A percentile compares a stretch with the other conserved stretches of the same genome.
These are phyloP conservation scores for Lathamus discolor DNA, from an alignment of 2,113 vertebrate genomes.

Conservation along the genomic window DNA sequence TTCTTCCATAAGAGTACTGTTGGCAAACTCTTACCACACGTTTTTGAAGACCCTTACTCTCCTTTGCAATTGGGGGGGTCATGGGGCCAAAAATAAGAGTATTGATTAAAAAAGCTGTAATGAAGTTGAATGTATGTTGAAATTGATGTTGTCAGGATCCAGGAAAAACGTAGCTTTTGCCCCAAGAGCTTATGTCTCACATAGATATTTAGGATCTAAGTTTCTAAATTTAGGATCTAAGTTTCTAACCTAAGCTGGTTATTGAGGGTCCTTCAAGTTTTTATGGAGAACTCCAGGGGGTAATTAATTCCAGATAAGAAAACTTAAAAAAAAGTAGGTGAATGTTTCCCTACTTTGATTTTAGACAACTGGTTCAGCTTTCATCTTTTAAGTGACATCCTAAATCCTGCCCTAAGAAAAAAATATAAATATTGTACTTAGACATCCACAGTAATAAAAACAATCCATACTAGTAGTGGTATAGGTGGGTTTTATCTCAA, in stretches of 20 bases:
- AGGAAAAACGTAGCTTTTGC: not conserved
- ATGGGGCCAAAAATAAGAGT: not conserved
- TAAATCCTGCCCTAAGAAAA: not conserved
- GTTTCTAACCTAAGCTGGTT: not conserved
- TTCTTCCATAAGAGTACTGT: too few species aligned
- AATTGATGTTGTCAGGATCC: not conserved
- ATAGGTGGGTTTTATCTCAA: not conserved
- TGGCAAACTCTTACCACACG: not conserved
- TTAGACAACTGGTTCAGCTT: not conserved
- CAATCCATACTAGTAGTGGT: too few species aligned
- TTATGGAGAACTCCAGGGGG: not conserved
- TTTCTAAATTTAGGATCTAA: not conserved
- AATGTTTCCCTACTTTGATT: not conserved
- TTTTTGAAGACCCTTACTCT: not conserved
- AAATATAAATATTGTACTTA: not conserved
- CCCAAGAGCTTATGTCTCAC: accelerated
- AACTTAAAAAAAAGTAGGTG: not conserved
- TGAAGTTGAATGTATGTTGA: not conserved
- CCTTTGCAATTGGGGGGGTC: not conserved
- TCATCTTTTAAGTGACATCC: not conserved
- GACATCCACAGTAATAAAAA: not conserved
- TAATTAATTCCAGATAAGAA: not conserved
- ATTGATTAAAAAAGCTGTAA: not conserved
- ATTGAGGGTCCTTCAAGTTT: not conserved
- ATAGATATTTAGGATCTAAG: not conserved